A percentile compares a stretch with the other conserved stretches of the same genome.
Evolutionary conservation across 2,113 vertebrate genomes (phyloP).

Genomic region (Apeltes quadracus): DNA sequence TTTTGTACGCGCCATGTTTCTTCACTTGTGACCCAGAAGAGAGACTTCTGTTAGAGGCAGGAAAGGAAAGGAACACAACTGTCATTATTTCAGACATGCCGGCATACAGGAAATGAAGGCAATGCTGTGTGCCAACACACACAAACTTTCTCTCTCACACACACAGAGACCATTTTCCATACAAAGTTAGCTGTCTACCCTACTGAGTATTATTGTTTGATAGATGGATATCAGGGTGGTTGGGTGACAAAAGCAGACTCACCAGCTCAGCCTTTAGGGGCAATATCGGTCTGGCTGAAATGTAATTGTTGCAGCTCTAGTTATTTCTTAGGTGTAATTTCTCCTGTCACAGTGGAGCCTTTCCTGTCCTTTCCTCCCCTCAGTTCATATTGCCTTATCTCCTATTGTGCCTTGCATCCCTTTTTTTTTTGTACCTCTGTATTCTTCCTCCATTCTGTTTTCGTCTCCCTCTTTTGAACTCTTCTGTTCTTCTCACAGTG

Average conservation of each 20-base stretch:
- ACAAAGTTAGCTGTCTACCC: conserved; percentile 52
- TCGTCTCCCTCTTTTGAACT: not conserved
- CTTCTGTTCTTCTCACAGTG: conserved; percentile 73
- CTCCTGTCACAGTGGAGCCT: conserved; percentile 32
- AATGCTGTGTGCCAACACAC: conserved; percentile 39
- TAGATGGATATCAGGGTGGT: conserved; percentile 48
- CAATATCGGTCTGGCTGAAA: conserved; percentile 43
- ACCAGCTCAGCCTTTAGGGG: conserved; percentile 34
- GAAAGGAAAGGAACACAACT: conserved; percentile 36
- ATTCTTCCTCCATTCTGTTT: not conserved
- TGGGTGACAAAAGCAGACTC: conserved; percentile 39
- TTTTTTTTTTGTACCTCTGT: not conserved
- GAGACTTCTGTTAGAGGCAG: conserved; percentile 39
- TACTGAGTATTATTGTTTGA: conserved; percentile 55
- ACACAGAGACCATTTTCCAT: conserved; percentile 21
- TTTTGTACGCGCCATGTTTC: conserved; percentile 70
- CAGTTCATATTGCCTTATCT: conserved; percentile 5
- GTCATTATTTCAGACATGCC: conserved; percentile 55
- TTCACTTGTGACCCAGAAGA: conserved; percentile 53
- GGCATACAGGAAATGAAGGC: conserved; percentile 51
- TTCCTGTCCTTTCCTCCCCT: not conserved
- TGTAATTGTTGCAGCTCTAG: conserved; percentile 56
- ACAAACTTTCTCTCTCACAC: not conserved
- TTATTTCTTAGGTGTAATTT: conserved; percentile 56
- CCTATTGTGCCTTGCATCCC: not conserved